phyloP scores from a whole-genome alignment of 1,140 invertebrate species.

The Philotrypesis tridentata region DNA sequence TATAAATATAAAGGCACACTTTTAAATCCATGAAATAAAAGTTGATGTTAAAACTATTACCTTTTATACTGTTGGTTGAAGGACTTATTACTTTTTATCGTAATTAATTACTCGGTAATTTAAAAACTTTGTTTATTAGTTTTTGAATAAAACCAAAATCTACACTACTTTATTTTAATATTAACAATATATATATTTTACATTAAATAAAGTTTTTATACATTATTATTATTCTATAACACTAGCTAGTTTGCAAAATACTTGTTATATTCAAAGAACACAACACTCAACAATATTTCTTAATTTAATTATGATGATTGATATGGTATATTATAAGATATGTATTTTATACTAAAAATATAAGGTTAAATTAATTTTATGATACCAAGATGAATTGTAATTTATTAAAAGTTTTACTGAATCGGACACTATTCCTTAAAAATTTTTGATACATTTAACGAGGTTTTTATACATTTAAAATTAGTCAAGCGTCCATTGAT shows the following conservation, averaged over 20 bases:
- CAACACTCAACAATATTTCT: slow-evolving; percentile 1
- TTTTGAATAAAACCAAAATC: slow-evolving; percentile 18
- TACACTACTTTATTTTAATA: slow-evolving; percentile 29
- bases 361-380: background rate
- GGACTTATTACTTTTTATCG: background rate
- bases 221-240: slow-evolving; percentile 10
- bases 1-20: background rate
- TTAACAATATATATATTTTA: background rate
- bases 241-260: slow-evolving; percentile 23
- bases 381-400: background rate
- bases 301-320: background rate
- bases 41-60: background rate
- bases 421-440: too few species aligned
- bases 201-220: slow-evolving; percentile 13
- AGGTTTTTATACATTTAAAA: too few species aligned
- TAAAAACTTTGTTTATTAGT: background rate
- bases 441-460: too few species aligned
- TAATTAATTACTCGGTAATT: background rate
- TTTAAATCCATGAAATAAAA: background rate
- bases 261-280: background rate
- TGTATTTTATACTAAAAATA: background rate
- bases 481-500: too few species aligned
- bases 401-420: too few species aligned
- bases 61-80: background rate
- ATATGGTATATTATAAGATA: background rate